Percentiles rank a stretch among this genome's conserved stretches.
phyloP scores from a whole-genome alignment of 2,797 vertebrate genomes.

The Lerista edwardsae region DNA sequence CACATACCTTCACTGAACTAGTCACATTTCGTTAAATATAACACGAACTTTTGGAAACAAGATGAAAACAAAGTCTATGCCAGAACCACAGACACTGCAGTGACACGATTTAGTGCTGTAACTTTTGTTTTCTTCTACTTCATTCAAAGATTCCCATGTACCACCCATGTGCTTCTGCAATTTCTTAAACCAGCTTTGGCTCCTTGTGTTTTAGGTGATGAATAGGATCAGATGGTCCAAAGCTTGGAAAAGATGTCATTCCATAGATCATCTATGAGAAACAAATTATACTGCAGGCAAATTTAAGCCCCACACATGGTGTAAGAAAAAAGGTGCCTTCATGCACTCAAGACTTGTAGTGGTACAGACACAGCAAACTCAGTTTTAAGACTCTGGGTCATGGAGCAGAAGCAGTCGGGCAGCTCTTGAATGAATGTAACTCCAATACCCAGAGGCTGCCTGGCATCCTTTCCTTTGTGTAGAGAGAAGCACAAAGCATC shows the following conservation, averaged over 20 bases:
- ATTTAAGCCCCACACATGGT: background rate
- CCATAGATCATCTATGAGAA: background rate
- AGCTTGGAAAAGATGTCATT: background rate
- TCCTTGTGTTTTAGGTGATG: background rate
- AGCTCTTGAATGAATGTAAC: background rate
- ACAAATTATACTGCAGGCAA: background rate
- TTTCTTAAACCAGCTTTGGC: background rate
- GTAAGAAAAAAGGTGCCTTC: background rate
- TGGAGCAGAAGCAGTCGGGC: background rate
- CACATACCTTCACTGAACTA: background rate
- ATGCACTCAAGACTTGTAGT: background rate
- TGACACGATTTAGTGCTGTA: background rate
- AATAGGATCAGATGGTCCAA: background rate
- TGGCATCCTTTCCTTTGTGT: no score
- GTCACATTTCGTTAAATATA: conserved; percentile 26
- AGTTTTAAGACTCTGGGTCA: background rate
- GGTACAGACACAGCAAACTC: background rate
- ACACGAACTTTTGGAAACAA: conserved; percentile 18
- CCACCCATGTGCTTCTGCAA: background rate
- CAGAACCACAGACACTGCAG: background rate
- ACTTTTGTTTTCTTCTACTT: conserved; percentile 32
- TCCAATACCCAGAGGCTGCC: background rate
- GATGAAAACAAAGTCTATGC: conserved; percentile 38
- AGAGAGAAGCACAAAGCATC: background rate
- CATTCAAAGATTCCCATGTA: background rate